Evolutionary conservation across 1,140 invertebrate species (phyloP).

Genomic region (Megathymus violae): DNA sequence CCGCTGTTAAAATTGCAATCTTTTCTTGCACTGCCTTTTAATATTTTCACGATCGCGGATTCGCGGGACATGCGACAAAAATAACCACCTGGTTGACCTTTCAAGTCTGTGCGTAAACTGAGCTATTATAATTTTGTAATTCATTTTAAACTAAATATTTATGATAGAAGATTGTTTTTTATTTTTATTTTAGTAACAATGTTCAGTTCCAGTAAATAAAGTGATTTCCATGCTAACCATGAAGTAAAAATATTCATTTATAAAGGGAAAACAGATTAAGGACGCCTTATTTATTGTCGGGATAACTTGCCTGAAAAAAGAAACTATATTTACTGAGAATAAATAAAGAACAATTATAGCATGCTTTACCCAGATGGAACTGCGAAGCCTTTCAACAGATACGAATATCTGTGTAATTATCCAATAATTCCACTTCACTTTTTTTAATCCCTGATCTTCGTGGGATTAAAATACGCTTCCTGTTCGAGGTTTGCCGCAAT

Average conservation of each 20-base stretch:
- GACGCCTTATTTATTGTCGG: no score
- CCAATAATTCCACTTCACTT: conserved; percentile 76
- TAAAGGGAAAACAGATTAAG: no score
- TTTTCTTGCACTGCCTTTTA: conserved; percentile 47
- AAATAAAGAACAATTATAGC: background rate
- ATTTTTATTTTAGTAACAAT: no score
- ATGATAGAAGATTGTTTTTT: no score
- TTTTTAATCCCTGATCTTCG: conserved; percentile 72
- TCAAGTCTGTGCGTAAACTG: background rate
- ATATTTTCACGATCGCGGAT: conserved; percentile 20
- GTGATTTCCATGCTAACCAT: no score
- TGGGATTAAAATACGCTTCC: conserved; percentile 77
- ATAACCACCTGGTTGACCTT: background rate
- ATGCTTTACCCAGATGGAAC: conserved; percentile 46
- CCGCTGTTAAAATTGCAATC: conserved; percentile 40
- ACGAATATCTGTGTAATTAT: conserved; percentile 67
- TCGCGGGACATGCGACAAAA: background rate
- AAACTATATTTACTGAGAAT: background rate
- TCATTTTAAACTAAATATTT: no score
- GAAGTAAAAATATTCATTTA: no score
- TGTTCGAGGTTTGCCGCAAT: conserved; percentile 66
- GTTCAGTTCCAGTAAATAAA: no score
- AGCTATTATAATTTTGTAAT: no score
- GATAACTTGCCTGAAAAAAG: no score
- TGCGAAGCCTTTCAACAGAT: conserved; percentile 48